Percentiles rank a stretch among this genome's conserved stretches.
Conservation (phyloP, 2,888 invertebrate species). For the Lasioglossum oenotherae region DNA sequence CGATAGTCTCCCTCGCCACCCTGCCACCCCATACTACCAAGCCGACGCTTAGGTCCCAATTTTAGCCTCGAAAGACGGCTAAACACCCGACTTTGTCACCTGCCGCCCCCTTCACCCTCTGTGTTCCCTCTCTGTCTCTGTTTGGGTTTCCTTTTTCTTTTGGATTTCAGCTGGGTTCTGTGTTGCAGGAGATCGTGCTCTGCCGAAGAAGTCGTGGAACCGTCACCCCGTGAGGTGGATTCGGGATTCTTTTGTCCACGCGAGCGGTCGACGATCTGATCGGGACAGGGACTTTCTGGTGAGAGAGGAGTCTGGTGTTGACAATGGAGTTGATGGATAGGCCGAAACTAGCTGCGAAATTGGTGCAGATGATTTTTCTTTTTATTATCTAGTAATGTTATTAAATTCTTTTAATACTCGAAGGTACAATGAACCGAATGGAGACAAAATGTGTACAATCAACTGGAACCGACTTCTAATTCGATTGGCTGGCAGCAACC, state of each 20-base stretch:
- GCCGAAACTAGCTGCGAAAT: neutral
- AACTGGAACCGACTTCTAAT: neutral
- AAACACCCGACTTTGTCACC: conserved; percentile 80
- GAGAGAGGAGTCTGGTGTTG: neutral
- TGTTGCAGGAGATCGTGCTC: neutral
- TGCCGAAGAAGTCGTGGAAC: conserved; percentile 1
- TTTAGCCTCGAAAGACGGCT: conserved; percentile 73
- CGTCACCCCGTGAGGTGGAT: neutral
- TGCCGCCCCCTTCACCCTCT: conserved; percentile 65
- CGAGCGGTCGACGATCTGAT: conserved; percentile 22
- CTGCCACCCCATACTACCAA: conserved; percentile 61
- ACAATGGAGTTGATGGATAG: neutral
- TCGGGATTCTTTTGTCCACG: conserved; percentile 27
- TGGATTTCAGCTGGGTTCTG: neutral
- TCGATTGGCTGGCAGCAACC: neutral
- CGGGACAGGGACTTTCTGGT: neutral
- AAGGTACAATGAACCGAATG: neutral
- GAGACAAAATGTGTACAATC: neutral
- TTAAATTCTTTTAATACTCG: neutral
- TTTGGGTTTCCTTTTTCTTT: neutral
- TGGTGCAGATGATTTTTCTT: neutral
- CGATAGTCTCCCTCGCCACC: conserved; percentile 68
- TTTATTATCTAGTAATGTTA: neutral
- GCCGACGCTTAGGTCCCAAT: conserved; percentile 72
- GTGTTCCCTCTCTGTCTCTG: neutral